A percentile compares a stretch with the other conserved stretches of the same genome.
Conservation (phyloP, 2,113 vertebrate genomes). For the Microcebus tavaratra region DNA sequence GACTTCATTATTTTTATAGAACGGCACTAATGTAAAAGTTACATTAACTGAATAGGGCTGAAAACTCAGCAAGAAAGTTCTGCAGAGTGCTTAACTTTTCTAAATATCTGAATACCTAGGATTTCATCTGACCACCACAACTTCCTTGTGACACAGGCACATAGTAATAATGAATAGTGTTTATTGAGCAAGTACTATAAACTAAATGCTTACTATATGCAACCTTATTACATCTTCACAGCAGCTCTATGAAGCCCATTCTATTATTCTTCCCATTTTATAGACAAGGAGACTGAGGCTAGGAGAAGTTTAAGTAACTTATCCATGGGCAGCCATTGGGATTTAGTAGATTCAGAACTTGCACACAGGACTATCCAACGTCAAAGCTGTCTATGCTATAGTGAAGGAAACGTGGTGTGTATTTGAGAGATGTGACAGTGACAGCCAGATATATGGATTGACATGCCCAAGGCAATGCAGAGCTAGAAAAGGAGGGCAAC, state of each 20-base stretch:
- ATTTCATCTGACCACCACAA: background rate
- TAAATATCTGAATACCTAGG: background rate
- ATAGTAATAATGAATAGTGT: background rate
- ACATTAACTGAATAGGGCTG: background rate
- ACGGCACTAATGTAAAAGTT: background rate
- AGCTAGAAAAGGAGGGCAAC: background rate
- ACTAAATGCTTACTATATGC: background rate
- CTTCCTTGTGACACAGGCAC: background rate
- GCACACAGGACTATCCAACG: background rate
- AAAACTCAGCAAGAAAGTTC: background rate
- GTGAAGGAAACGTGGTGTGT: background rate
- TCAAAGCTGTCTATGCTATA: background rate
- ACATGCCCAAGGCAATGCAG: background rate
- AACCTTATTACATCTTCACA: background rate
- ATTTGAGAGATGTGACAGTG: background rate
- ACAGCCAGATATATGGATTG: background rate
- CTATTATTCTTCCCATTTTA: background rate
- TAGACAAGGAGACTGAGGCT: background rate
- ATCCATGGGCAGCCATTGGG: background rate
- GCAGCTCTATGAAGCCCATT: background rate
- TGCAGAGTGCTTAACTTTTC: background rate
- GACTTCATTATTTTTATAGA: background rate
- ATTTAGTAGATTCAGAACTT: background rate
- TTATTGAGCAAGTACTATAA: background rate
- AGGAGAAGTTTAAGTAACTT: background rate